phyloP scores from a whole-genome alignment of 2,113 vertebrate genomes.

The Thalassarche chlororhynchos region DNA sequence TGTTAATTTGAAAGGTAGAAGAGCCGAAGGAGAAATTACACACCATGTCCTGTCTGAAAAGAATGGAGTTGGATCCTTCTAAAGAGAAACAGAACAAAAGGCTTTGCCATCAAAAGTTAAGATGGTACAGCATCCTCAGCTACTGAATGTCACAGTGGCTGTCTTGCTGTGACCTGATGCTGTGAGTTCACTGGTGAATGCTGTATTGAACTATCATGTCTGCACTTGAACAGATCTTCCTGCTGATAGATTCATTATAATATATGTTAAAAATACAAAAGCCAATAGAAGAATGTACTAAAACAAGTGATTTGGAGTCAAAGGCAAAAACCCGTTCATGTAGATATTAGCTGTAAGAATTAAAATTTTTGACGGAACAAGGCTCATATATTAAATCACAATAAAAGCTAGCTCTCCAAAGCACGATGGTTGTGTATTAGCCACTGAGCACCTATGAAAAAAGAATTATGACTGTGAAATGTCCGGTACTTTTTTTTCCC shows the following conservation, averaged over 20 bases:
- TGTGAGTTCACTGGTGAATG: neutral
- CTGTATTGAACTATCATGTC: neutral
- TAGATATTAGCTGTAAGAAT: neutral
- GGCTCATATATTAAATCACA: neutral
- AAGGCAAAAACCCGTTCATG: neutral
- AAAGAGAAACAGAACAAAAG: neutral
- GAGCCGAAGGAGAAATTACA: neutral
- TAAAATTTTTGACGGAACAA: neutral
- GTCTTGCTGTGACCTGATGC: neutral
- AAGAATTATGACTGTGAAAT: neutral
- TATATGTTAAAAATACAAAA: neutral
- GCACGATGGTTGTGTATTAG: neutral
- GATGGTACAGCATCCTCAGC: neutral
- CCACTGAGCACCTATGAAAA: neutral
- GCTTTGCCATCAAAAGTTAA: neutral
- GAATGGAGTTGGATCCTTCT: neutral
- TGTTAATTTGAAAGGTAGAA: slow-evolving; percentile 23
- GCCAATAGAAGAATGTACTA: neutral
- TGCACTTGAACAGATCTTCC: neutral
- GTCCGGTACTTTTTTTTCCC: neutral
- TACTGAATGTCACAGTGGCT: neutral
- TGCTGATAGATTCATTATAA: neutral
- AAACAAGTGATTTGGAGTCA: neutral
- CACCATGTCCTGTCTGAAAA: neutral
- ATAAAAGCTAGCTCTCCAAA: neutral